phyloP scores from a whole-genome alignment of 2,113 vertebrate genomes.

The Aptenodytes patagonicus region DNA sequence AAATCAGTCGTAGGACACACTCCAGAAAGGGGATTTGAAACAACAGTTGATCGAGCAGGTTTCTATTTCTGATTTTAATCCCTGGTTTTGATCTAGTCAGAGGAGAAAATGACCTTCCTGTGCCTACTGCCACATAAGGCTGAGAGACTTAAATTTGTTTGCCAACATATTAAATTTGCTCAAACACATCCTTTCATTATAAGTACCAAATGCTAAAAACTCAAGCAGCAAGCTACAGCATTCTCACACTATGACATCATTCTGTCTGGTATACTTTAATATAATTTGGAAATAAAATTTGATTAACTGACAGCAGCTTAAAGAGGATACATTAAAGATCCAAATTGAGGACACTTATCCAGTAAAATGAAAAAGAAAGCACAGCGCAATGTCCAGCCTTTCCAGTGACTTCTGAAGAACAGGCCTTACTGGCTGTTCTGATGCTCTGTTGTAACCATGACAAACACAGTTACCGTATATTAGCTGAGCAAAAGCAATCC shows the following conservation, averaged over 20 bases:
- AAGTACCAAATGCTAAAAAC: slow-evolving; percentile 58
- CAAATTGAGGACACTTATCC: slow-evolving; percentile 61
- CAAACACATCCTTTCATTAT: slow-evolving; percentile 40
- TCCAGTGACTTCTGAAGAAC: neutral
- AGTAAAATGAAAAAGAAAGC: slow-evolving; percentile 44
- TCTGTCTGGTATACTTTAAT: slow-evolving; percentile 70
- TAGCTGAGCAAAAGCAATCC: neutral
- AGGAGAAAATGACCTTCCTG: slow-evolving; percentile 6
- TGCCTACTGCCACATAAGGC: neutral
- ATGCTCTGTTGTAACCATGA: neutral
- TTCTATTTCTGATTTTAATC: slow-evolving; percentile 39
- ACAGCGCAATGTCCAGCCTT: neutral
- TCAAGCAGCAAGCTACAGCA: slow-evolving; percentile 59
- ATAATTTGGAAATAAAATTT: slow-evolving; percentile 67
- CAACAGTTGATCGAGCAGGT: neutral
- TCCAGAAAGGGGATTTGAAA: slow-evolving; percentile 3
- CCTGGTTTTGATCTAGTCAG: slow-evolving; percentile 4
- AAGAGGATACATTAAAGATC: slow-evolving; percentile 71
- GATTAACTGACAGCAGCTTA: slow-evolving; percentile 68
- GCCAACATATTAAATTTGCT: slow-evolving; percentile 19
- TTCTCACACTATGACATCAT: slow-evolving; percentile 74
- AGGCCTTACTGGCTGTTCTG: neutral
- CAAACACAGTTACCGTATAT: neutral
- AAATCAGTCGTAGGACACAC: neutral
- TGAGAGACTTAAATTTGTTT: neutral